These are phyloP conservation scores for Pseudachorutes palmiensis DNA, from an alignment of 1,140 invertebrate species.

Conservation along the genomic window DNA sequence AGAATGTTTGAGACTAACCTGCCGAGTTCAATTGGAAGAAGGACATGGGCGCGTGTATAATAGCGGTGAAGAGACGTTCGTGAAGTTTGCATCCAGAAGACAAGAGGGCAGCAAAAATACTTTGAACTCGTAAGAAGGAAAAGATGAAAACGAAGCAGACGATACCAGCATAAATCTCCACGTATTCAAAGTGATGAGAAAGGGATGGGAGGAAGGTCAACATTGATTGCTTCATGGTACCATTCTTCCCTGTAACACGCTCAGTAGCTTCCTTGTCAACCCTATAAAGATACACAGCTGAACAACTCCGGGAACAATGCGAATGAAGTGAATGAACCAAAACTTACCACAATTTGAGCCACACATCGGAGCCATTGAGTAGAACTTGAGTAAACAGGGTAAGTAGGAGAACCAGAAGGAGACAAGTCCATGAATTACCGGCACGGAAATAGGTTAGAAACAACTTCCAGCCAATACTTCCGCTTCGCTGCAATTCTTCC, in stretches of 20 bases:
- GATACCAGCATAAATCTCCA: not conserved
- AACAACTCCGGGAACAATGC: too few relatives aligned
- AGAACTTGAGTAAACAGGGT: conserved; percentile 20
- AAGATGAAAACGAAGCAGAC: not conserved
- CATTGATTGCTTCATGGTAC: not conserved
- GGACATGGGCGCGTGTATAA: conserved; percentile 64
- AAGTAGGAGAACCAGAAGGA: not conserved
- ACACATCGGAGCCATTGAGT: conserved; percentile 23
- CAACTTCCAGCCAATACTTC: conserved; percentile 40
- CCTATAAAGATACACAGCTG: too few relatives aligned
- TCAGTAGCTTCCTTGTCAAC: not conserved
- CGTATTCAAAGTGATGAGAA: not conserved
- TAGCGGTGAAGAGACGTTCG: conserved; percentile 66
- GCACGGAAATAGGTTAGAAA: not conserved
- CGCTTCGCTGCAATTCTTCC: not conserved
- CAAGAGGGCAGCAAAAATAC: conserved; percentile 30
- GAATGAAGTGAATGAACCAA: too few relatives aligned
- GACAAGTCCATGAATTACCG: not conserved
- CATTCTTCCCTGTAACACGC: not conserved
- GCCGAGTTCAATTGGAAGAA: conserved; percentile 76
- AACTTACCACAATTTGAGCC: conserved; percentile 22
- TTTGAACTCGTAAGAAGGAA: not conserved
- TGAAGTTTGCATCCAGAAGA: conserved; percentile 50
- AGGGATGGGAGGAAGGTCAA: not conserved
- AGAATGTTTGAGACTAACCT: too few relatives aligned